These are phyloP conservation scores for Gymnopithys bicolor DNA, from an alignment of 2,797 vertebrate genomes.

Conservation along the genomic window DNA sequence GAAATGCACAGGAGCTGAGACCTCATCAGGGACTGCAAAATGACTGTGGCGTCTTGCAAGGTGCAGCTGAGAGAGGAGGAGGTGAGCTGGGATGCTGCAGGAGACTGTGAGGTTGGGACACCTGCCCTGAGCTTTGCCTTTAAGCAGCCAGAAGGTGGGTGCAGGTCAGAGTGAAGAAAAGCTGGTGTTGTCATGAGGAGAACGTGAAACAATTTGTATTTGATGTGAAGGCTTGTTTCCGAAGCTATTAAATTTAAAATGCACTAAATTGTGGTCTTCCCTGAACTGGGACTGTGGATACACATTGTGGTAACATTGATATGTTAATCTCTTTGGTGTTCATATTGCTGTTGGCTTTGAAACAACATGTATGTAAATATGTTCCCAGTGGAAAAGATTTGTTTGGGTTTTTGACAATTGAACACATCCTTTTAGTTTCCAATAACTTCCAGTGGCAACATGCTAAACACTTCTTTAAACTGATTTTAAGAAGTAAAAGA, in stretches of 20 bases:
- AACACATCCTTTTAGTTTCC: background rate
- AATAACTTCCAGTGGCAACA: background rate
- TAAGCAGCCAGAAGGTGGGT: background rate
- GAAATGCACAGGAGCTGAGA: slow-evolving; percentile 6
- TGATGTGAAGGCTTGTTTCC: background rate
- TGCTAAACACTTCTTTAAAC: background rate
- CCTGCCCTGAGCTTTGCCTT: background rate
- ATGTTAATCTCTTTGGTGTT: background rate
- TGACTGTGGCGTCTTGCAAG: background rate
- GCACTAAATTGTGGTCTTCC: background rate
- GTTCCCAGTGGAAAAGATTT: background rate
- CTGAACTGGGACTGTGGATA: background rate
- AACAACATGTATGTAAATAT: background rate
- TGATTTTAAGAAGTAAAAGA: background rate
- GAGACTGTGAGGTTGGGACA: background rate
- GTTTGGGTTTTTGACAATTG: background rate
- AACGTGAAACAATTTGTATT: background rate
- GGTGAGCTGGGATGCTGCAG: background rate
- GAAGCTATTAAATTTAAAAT: background rate
- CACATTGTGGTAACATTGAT: background rate
- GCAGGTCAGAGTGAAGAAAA: background rate
- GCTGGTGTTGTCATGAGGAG: background rate
- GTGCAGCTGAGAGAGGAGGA: background rate
- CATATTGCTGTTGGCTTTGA: background rate
- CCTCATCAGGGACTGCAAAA: background rate